Conservation (phyloP, 2,113 vertebrate species). For the Callocephalon fimbriatum region DNA sequence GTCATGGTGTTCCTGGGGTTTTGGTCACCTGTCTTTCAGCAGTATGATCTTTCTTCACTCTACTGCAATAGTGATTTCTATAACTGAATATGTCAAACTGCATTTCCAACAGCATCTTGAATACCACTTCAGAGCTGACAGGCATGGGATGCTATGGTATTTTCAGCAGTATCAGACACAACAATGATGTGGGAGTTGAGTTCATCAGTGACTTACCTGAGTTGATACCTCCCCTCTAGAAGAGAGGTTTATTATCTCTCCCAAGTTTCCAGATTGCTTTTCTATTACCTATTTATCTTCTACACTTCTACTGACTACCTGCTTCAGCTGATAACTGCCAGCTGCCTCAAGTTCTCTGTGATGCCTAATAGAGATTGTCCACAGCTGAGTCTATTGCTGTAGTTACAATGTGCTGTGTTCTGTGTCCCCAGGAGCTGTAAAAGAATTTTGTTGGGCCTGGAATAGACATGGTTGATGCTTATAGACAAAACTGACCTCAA, state of each 20-base stretch:
- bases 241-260: slow-evolving; percentile 21
- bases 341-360: slow-evolving; percentile 30
- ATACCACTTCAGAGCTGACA: not conserved
- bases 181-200: not conserved
- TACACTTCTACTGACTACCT: slow-evolving; percentile 15
- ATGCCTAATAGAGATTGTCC: slow-evolving; percentile 6
- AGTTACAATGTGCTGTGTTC: not conserved
- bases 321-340: slow-evolving; percentile 36
- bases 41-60: not conserved
- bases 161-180: not conserved
- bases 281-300: slow-evolving; percentile 52
- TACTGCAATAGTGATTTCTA: not conserved
- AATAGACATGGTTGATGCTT: not conserved
- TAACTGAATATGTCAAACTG: not conserved
- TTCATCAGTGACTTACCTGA: not conserved
- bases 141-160: not conserved
- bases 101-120: not conserved
- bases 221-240: not conserved
- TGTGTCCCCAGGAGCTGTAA: not conserved
- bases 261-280: slow-evolving; percentile 36
- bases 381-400: not conserved
- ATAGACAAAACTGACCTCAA: not conserved
- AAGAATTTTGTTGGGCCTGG: not conserved
- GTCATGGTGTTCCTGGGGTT: not conserved
- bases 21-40: not conserved